phyloP scores from a whole-genome alignment of 2,888 invertebrate species.

The Leptopterna dolabrata region DNA sequence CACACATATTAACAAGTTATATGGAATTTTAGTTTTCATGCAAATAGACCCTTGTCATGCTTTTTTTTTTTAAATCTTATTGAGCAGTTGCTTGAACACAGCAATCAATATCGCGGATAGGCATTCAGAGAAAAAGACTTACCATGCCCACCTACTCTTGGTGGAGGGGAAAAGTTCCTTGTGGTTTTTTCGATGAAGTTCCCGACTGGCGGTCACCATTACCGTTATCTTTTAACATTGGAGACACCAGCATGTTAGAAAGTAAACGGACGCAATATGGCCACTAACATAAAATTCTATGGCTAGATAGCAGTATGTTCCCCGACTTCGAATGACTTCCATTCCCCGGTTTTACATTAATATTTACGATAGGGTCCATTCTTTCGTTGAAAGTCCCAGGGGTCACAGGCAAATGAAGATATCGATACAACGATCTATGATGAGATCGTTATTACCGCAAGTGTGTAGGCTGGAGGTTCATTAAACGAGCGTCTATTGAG shows the following conservation, averaged over 20 bases:
- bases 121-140: no score
- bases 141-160: no score
- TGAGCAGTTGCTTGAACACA: no score
- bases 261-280: neutral
- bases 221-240: neutral
- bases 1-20: no score
- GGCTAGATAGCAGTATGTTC: neutral
- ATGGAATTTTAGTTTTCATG: no score
- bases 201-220: neutral
- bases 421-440: neutral
- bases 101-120: no score
- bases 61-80: no score
- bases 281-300: conserved; percentile 14
- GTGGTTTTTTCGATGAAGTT: no score
- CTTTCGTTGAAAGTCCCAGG: neutral
- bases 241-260: neutral
- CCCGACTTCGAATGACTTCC: neutral
- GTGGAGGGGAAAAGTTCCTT: no score
- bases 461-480: neutral
- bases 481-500: neutral
- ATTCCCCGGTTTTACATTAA: neutral
- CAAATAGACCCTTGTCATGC: no score
- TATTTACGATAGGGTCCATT: neutral
- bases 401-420: neutral
- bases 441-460: neutral